phyloP scores from a whole-genome alignment of 2,113 vertebrate species.

The Scortum barcoo region DNA sequence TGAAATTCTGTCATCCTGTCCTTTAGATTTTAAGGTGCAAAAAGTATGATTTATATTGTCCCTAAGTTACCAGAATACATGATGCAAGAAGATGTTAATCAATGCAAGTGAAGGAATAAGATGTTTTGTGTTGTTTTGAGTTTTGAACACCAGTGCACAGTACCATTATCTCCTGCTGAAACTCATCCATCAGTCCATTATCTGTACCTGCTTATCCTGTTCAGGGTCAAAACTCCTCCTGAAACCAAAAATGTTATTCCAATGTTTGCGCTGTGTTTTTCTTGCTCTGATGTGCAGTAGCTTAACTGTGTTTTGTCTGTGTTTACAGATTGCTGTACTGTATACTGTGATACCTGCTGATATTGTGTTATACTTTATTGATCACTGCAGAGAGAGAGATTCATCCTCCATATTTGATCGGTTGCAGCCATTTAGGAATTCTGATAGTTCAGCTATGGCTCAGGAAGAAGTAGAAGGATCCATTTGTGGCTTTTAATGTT shows the following conservation, averaged over 20 bases:
- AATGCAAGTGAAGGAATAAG: not conserved
- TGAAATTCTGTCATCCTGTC: not conserved
- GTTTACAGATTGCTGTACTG: no score
- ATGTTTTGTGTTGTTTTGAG: not conserved
- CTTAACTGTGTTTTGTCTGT: not conserved
- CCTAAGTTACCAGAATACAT: no score
- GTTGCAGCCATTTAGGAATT: no score
- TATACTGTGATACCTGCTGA: not conserved
- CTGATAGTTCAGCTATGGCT: no score
- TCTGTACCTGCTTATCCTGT: not conserved
- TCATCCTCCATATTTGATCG: not conserved
- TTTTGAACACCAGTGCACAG: not conserved
- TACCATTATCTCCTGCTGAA: constrained; percentile 6
- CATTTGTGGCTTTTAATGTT: not conserved
- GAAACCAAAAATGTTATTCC: not conserved
- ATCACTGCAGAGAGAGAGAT: not conserved
- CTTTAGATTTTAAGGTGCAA: not conserved
- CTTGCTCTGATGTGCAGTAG: not conserved
- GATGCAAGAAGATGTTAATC: not conserved
- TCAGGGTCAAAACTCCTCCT: not conserved
- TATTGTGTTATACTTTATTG: no score
- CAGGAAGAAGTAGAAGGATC: not conserved
- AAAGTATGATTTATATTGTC: no score
- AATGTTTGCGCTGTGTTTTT: not conserved
- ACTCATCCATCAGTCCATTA: not conserved